A percentile compares a stretch with the other conserved stretches of the same genome.
Conservation (phyloP, 2,888 invertebrate genomes). For the Stenichneumon culpator region DNA sequence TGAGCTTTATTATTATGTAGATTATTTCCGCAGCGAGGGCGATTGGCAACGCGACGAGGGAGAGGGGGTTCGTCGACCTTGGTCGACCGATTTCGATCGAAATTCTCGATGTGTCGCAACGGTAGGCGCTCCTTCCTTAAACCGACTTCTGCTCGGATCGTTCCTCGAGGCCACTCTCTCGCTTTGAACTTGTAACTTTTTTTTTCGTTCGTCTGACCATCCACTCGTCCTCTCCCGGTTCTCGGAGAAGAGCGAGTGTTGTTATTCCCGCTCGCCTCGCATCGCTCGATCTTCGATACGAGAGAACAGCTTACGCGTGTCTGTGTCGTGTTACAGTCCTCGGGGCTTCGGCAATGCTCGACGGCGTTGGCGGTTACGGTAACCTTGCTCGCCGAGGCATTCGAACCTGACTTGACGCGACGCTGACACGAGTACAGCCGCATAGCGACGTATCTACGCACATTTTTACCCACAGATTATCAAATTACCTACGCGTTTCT, state of each 20-base stretch:
- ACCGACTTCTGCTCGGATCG: slow-evolving; percentile 47
- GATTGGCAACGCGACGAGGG: slow-evolving; percentile 15
- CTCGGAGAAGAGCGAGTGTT: slow-evolving; percentile 41
- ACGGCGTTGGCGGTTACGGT: slow-evolving; percentile 21
- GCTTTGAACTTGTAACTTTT: slow-evolving; percentile 17
- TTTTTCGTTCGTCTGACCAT: background rate
- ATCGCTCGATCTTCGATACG: slow-evolving; percentile 18
- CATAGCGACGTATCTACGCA: slow-evolving; percentile 43
- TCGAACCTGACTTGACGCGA: slow-evolving; percentile 72
- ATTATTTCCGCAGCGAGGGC: slow-evolving; percentile 15
- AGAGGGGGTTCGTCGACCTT: slow-evolving; percentile 64
- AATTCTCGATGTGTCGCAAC: slow-evolving; percentile 63
- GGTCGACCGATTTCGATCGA: slow-evolving; percentile 62
- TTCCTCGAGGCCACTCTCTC: slow-evolving; percentile 4
- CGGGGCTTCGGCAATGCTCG: background rate
- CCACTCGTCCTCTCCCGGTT: slow-evolving; percentile 36
- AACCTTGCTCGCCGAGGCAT: slow-evolving; percentile 71
- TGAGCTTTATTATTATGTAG: too few species aligned
- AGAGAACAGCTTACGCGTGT: slow-evolving; percentile 11
- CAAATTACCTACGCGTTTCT: slow-evolving; percentile 7
- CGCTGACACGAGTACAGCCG: slow-evolving; percentile 16
- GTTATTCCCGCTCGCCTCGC: slow-evolving; percentile 14
- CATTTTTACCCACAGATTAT: slow-evolving; percentile 41
- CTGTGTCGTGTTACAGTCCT: background rate
- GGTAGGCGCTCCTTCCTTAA: slow-evolving; percentile 55